Evolutionary conservation across 2,797 vertebrate genomes (phyloP).

Genomic region (Rhincodon typus): DNA sequence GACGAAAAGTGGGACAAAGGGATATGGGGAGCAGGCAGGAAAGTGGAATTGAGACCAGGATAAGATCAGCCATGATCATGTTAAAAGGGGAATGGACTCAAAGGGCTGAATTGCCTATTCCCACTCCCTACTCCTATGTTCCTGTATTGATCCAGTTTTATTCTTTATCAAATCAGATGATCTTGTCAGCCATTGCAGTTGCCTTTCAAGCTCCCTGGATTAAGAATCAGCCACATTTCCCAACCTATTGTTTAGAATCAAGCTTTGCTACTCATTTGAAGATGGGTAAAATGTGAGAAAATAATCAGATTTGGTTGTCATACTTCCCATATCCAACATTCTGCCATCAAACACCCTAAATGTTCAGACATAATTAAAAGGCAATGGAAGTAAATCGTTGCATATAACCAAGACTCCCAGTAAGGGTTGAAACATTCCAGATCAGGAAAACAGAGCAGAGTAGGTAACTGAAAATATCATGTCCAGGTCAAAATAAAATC

Average conservation of each 20-base stretch:
- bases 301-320: not conserved
- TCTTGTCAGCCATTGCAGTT: not conserved
- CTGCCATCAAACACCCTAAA: not conserved
- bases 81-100: too few species aligned
- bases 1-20: too few species aligned
- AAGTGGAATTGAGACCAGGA: too few species aligned
- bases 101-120: too few species aligned
- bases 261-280: not conserved
- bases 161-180: not conserved
- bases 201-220: not conserved
- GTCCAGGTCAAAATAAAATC: not conserved
- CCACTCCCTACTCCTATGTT: too few species aligned
- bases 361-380: not conserved
- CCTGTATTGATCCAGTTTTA: not conserved
- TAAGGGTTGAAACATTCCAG: not conserved
- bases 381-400: not conserved
- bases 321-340: not conserved
- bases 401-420: not conserved
- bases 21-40: too few species aligned
- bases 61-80: too few species aligned
- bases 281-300: not conserved
- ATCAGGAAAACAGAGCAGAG: not conserved
- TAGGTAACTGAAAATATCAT: not conserved
- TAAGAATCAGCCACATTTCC: not conserved
- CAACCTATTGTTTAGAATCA: too few species aligned